Evolutionary conservation across 2,888 invertebrate genomes (phyloP).

Genomic region (Watsonalla cultraria): DNA sequence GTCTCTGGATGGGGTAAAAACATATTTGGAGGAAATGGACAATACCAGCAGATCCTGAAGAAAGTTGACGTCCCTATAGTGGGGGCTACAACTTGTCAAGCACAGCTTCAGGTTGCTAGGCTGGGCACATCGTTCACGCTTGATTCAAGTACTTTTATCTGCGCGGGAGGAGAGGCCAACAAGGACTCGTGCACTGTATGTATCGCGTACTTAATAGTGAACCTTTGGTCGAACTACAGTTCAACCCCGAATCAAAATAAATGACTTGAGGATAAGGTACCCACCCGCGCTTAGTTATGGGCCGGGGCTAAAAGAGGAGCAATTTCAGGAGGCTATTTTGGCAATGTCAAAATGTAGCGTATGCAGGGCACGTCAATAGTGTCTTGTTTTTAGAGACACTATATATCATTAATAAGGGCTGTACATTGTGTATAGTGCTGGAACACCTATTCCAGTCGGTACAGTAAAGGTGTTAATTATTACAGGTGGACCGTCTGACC

Average conservation of each 20-base stretch:
- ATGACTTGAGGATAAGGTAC: no score
- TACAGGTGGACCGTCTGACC: no score
- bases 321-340: no score
- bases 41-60: slow-evolving; percentile 83
- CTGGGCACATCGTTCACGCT: slow-evolving; percentile 81
- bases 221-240: not conserved
- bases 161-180: slow-evolving; percentile 87
- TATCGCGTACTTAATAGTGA: slow-evolving; percentile 5
- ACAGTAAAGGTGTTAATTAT: no score
- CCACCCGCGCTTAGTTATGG: no score
- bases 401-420: no score
- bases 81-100: slow-evolving; percentile 81
- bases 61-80: slow-evolving; percentile 87
- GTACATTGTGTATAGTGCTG: no score
- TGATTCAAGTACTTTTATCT: slow-evolving; percentile 83
- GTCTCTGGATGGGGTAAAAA: slow-evolving; percentile 95
- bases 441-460: no score
- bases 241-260: not conserved
- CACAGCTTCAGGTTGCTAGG: slow-evolving; percentile 80
- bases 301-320: no score
- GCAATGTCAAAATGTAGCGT: no score
- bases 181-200: slow-evolving; percentile 89
- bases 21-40: slow-evolving; percentile 79
- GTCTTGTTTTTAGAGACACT: no score
- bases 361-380: no score